Percentiles rank a stretch among this genome's conserved stretches.
These are phyloP conservation scores for Drosophila setifemur DNA, from an alignment of 1,140 invertebrate species.

Conservation along the genomic window DNA sequence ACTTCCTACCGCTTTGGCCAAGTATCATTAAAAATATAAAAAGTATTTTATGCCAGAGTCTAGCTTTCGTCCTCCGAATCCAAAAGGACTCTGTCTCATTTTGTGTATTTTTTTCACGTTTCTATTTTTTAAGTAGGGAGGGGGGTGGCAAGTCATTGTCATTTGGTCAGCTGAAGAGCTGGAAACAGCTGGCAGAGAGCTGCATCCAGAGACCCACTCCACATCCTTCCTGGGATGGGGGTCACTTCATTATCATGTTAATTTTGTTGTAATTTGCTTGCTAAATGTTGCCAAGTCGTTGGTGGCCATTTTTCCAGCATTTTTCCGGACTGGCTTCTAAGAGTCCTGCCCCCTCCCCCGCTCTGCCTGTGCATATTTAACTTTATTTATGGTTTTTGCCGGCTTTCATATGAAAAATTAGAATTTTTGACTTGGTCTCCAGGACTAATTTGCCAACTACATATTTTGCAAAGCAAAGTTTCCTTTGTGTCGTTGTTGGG, in stretches of 20 bases:
- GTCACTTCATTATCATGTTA: constrained; percentile 80
- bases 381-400: constrained; percentile 76
- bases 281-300: constrained; percentile 79
- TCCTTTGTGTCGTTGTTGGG: constrained; percentile 63
- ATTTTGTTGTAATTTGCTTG: constrained; percentile 81
- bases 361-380: constrained; percentile 62
- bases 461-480: constrained; percentile 66
- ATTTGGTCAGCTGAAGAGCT: constrained; percentile 67
- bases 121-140: constrained; percentile 43
- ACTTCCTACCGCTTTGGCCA: constrained; percentile 78
- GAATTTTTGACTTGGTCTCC: constrained; percentile 56
- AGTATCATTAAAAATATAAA: constrained; percentile 81
- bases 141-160: constrained; percentile 70
- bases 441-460: constrained; percentile 72
- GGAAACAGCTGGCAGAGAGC: constrained; percentile 65
- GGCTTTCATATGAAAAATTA: constrained; percentile 79
- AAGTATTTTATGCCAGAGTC: constrained; percentile 70
- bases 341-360: neutral
- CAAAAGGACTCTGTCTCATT: neutral
- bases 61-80: constrained; percentile 20
- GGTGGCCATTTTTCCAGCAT: constrained; percentile 60
- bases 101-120: constrained; percentile 22
- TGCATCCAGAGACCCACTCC: neutral
- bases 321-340: constrained; percentile 56
- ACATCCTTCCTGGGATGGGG: neutral